A percentile compares a stretch with the other conserved stretches of the same genome.
Conservation (phyloP, 1,140 invertebrate genomes). For the Pristionchus pacificus region DNA sequence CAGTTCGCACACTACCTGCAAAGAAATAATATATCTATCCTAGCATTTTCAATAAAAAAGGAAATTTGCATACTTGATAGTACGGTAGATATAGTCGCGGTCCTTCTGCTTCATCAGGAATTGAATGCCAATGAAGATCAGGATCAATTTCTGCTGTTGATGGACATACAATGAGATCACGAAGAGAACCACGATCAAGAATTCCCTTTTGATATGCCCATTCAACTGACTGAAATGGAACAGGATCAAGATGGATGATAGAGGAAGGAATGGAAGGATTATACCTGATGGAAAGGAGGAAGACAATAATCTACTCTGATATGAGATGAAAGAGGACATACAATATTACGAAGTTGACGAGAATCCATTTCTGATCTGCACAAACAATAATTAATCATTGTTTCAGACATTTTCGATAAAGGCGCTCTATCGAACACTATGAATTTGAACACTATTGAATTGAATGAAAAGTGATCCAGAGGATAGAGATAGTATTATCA, state of each 20-base stretch:
- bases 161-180: not conserved
- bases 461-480: too few relatives aligned
- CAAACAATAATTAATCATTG: too few relatives aligned
- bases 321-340: conserved; percentile 16
- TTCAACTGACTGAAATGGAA: conserved; percentile 24
- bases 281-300: conserved; percentile 36
- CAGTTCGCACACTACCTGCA: too few relatives aligned
- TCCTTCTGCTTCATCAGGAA: not conserved
- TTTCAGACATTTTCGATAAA: conserved; percentile 2
- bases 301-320: conserved; percentile 33
- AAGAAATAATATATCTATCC: too few relatives aligned
- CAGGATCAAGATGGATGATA: not conserved
- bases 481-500: too few relatives aligned
- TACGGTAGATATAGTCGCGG: not conserved
- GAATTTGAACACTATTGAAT: too few relatives aligned
- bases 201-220: conserved; percentile 31
- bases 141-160: not conserved
- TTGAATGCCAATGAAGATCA: not conserved
- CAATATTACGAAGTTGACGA: conserved; percentile 24
- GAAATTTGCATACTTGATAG: too few relatives aligned
- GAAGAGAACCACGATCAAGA: conserved; percentile 13
- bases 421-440: too few relatives aligned
- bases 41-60: too few relatives aligned
- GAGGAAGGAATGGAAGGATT: not conserved
- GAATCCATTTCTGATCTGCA: conserved; percentile 7